Evolutionary conservation across 2,113 vertebrate species (phyloP).

Genomic region (Mesembrinibis cayennensis): DNA sequence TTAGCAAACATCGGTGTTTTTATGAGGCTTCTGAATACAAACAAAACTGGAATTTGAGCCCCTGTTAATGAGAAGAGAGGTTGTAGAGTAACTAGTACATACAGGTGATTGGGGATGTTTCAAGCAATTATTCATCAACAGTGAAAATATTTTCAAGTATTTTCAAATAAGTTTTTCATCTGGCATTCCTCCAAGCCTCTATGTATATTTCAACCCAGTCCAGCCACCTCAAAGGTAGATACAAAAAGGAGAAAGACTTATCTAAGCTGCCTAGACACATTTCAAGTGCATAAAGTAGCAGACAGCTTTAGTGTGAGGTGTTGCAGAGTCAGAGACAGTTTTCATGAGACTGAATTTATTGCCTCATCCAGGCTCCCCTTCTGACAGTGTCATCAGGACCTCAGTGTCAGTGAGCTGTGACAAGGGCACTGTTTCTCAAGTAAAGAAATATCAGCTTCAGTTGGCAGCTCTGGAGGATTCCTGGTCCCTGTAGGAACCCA

Average conservation of each 20-base stretch:
- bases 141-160: background rate
- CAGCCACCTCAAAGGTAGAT: background rate
- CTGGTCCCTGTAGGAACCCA: background rate
- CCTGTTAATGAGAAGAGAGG: background rate
- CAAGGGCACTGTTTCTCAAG: background rate
- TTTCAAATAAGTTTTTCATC: background rate
- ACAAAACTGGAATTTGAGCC: background rate
- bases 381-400: background rate
- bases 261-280: background rate
- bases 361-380: background rate
- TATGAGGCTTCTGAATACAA: background rate
- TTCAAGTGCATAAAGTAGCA: background rate
- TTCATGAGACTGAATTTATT: background rate
- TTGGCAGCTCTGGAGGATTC: background rate
- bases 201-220: background rate
- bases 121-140: background rate
- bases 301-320: background rate
- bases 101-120: background rate
- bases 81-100: background rate
- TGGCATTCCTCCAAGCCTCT: background rate
- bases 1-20: background rate
- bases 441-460: background rate
- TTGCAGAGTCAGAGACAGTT: background rate
- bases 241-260: background rate
- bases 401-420: background rate